phyloP scores from a whole-genome alignment of 1,140 invertebrate genomes.

The Panulirus ornatus region DNA sequence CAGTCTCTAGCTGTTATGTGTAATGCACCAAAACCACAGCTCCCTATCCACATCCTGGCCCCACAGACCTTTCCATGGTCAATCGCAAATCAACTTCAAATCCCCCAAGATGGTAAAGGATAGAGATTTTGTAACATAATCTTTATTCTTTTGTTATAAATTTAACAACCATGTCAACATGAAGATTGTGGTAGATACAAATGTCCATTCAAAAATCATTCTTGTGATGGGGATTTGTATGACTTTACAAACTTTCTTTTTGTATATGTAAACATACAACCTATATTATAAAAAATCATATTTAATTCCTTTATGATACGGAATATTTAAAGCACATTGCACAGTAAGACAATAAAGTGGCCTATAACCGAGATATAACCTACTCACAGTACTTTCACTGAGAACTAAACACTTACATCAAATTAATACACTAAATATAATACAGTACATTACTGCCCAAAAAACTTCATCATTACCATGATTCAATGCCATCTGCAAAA shows the following conservation, averaged over 20 bases:
- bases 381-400: no score
- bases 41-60: no score
- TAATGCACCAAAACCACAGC: no score
- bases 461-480: neutral
- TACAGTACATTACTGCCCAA: neutral
- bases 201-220: neutral
- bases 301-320: neutral
- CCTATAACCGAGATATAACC: neutral
- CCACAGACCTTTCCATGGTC: no score
- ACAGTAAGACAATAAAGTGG: neutral
- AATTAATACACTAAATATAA: neutral
- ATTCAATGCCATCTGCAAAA: neutral
- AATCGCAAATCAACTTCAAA: no score
- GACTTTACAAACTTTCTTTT: neutral
- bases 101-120: neutral
- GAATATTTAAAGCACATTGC: neutral
- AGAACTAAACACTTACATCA: no score
- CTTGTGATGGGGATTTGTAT: neutral
- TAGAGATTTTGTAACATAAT: neutral
- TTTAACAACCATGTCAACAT: slow-evolving; percentile 11
- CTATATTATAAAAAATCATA: neutral
- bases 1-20: no score
- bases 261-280: neutral
- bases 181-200: neutral
- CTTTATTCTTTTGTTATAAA: slow-evolving; percentile 3